Evolutionary conservation across 2,888 invertebrate genomes (phyloP).

Genomic region (Galerucella calmariensis): DNA sequence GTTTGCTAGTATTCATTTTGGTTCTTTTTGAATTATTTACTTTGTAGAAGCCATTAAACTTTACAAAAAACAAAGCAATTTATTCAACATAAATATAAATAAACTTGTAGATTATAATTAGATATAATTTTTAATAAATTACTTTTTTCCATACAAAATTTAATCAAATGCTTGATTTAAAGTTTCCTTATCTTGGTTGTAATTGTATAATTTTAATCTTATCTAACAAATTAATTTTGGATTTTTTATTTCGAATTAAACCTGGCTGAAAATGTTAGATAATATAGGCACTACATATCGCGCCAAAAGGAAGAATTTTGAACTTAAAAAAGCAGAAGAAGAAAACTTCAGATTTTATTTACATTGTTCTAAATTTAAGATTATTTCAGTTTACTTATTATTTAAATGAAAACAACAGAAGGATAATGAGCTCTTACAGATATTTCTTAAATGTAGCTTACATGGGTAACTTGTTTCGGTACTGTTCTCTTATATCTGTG

Average conservation of each 20-base stretch:
- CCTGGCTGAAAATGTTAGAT: background rate
- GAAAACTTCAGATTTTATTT: background rate
- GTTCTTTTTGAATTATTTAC: slow-evolving; percentile 22
- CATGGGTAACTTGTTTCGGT: slow-evolving; percentile 83
- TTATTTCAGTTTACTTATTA: background rate
- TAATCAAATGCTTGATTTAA: background rate
- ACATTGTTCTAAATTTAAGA: no score
- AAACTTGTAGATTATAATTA: background rate
- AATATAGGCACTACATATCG: background rate
- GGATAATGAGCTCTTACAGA: slow-evolving; percentile 58
- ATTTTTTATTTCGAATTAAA: background rate
- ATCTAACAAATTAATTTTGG: background rate
- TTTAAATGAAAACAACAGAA: background rate
- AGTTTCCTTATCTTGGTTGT: background rate
- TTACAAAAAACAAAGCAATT: background rate
- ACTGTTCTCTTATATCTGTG: slow-evolving; percentile 41
- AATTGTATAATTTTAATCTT: background rate
- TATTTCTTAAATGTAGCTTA: slow-evolving; percentile 82
- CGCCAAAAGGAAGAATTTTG: background rate
- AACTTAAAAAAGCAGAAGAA: background rate
- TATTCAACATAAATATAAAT: background rate
- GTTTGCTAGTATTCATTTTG: slow-evolving; percentile 21
- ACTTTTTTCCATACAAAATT: background rate
- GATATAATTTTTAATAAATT: background rate
- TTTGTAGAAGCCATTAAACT: slow-evolving; percentile 20